phyloP scores from a whole-genome alignment of 2,113 vertebrate species.

The Tupaia chinensis region DNA sequence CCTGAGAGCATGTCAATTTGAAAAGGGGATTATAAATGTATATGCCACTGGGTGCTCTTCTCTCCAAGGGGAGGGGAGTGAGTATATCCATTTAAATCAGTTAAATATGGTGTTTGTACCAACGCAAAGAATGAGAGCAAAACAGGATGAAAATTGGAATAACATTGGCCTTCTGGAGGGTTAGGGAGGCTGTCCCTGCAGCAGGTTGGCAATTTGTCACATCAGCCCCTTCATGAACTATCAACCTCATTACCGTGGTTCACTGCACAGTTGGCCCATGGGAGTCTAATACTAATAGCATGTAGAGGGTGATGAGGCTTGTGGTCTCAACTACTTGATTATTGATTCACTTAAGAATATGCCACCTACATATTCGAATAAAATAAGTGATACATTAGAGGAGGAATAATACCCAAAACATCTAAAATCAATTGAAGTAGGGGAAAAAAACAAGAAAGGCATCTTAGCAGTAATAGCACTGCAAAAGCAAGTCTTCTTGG shows the following conservation, averaged over 20 bases:
- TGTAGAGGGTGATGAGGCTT: slow-evolving; percentile 70
- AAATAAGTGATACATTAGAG: slow-evolving; percentile 74
- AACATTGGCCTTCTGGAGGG: slow-evolving; percentile 71
- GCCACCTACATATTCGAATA: slow-evolving; percentile 71
- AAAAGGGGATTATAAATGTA: slow-evolving; percentile 75
- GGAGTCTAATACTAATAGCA: slow-evolving; percentile 82
- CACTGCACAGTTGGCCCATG: slow-evolving; percentile 81
- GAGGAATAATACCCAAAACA: slow-evolving; percentile 41
- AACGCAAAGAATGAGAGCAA: slow-evolving; percentile 49
- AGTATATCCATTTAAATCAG: slow-evolving; percentile 10
- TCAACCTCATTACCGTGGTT: slow-evolving; percentile 86
- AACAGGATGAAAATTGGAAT: slow-evolving; percentile 61
- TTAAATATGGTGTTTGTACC: not conserved
- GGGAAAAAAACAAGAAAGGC: slow-evolving; percentile 44
- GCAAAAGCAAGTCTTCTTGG: slow-evolving; percentile 48
- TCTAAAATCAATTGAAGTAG: slow-evolving; percentile 74
- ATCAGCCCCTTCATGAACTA: slow-evolving; percentile 84
- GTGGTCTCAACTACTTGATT: slow-evolving; percentile 81
- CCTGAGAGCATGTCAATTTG: slow-evolving; percentile 61
- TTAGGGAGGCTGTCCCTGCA: slow-evolving; percentile 74
- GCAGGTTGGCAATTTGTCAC: slow-evolving; percentile 86
- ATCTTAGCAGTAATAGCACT: slow-evolving; percentile 43
- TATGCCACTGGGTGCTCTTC: slow-evolving; percentile 13
- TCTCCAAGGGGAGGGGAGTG: not conserved
- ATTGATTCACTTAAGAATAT: slow-evolving; percentile 82